These are phyloP conservation scores for Cossypha caffra DNA, from an alignment of 2,797 vertebrate species.

Conservation along the genomic window DNA sequence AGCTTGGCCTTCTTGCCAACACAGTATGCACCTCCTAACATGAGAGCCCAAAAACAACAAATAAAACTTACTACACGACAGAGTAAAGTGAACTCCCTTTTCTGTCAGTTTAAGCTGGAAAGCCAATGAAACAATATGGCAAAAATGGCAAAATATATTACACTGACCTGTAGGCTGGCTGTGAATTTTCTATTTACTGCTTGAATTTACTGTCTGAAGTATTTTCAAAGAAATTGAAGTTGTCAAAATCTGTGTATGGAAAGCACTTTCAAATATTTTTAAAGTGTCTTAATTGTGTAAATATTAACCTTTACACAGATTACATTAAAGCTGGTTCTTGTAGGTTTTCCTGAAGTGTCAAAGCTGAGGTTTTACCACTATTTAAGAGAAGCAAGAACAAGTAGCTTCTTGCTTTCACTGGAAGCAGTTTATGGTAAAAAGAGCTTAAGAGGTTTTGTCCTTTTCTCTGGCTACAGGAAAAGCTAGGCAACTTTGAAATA, in stretches of 20 bases:
- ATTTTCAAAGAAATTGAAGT: not conserved
- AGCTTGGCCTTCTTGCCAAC: slow-evolving; percentile 9
- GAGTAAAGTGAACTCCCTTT: slow-evolving; percentile 48
- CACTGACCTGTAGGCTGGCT: not conserved
- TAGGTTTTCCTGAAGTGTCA: not conserved
- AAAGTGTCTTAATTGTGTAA: not conserved
- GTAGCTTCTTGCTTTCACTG: not conserved
- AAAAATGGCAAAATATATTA: not conserved
- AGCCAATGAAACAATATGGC: not conserved
- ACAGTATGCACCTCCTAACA: slow-evolving; percentile 29
- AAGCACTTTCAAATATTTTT: not conserved
- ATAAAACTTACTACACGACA: slow-evolving; percentile 41
- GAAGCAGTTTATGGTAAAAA: not conserved
- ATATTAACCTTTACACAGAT: not conserved
- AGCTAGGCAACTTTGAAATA: not conserved
- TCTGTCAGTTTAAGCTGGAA: slow-evolving; percentile 33
- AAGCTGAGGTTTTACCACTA: not conserved
- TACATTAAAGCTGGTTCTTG: not conserved
- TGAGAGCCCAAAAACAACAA: slow-evolving; percentile 48
- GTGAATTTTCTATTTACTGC: not conserved
- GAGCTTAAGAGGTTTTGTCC: not conserved
- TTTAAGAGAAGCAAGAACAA: not conserved
- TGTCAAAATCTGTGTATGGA: not conserved
- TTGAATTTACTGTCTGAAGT: not conserved
- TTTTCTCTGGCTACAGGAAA: not conserved